Evolutionary conservation across 1,140 invertebrate species (phyloP).

Genomic region (Goniozus legneri): DNA sequence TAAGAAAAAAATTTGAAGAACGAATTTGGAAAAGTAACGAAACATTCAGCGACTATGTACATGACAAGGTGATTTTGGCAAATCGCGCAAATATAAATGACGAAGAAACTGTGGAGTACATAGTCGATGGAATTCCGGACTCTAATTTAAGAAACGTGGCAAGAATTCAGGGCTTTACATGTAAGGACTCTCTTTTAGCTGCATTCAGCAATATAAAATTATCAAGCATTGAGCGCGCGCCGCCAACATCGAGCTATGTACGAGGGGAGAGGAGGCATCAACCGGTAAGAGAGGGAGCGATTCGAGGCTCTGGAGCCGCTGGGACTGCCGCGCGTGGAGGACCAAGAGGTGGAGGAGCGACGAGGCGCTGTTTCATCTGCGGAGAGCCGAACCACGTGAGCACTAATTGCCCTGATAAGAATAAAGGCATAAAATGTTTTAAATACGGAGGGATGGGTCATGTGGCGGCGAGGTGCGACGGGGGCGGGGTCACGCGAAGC

Average conservation of each 20-base stretch:
- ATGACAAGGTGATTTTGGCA: constrained; percentile 8
- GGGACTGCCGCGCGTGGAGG: not conserved
- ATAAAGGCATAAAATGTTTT: constrained; percentile 13
- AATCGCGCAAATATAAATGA: not conserved
- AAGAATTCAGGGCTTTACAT: constrained; percentile 4
- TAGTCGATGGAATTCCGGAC: constrained; percentile 12
- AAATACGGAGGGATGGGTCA: constrained; percentile 15
- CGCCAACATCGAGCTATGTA: not conserved
- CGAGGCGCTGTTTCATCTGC: constrained; percentile 6
- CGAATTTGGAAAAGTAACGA: not conserved
- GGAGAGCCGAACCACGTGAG: not conserved
- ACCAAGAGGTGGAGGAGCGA: not conserved
- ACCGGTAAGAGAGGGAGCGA: not conserved
- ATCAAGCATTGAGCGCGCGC: too few relatives aligned
- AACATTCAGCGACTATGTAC: not conserved
- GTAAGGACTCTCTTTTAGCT: not conserved
- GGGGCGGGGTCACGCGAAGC: not conserved
- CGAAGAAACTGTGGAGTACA: constrained; percentile 1
- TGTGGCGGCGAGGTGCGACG: constrained; percentile 2
- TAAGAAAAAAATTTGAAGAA: not conserved
- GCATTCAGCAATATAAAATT: constrained; percentile 13
- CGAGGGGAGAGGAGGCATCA: not conserved
- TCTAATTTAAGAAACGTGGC: constrained; percentile 4
- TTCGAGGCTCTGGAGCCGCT: not conserved
- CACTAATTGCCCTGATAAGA: constrained; percentile 7